phyloP scores from a whole-genome alignment of 2,113 vertebrate genomes.

The Phaethornis superciliosus region DNA sequence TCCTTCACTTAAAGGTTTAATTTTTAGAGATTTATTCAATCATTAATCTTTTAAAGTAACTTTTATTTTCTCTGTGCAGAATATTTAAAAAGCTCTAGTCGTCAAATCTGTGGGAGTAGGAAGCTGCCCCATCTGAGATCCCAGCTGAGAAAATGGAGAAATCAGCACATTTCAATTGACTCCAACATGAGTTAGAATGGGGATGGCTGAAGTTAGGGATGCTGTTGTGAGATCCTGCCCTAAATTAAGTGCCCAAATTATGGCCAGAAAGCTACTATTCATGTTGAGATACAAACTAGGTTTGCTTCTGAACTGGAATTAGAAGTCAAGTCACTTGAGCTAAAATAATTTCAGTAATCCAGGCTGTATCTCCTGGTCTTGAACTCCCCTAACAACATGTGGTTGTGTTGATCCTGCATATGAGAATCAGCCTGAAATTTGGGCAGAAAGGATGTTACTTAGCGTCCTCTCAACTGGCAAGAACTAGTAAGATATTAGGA shows the following conservation, averaged over 20 bases:
- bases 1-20: background rate
- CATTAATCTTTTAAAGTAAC: background rate
- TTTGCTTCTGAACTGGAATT: background rate
- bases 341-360: background rate
- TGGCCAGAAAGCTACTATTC: background rate
- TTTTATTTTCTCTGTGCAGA: background rate
- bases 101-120: background rate
- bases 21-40: background rate
- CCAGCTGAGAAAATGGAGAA: background rate
- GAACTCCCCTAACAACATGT: background rate
- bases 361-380: background rate
- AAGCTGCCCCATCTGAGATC: background rate
- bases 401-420: background rate
- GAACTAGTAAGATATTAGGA: background rate
- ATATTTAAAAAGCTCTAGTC: background rate
- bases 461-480: background rate
- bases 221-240: background rate
- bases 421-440: background rate
- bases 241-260: background rate
- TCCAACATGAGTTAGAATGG: background rate
- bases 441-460: background rate
- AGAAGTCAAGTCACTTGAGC: background rate
- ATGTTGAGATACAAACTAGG: background rate
- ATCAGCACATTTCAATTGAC: background rate
- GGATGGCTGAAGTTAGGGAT: background rate